Evolutionary conservation across 2,797 vertebrate species (phyloP), one percentile per base, ranked within the genome.

Genomic region (Rhinichthys osculus): DNA sequence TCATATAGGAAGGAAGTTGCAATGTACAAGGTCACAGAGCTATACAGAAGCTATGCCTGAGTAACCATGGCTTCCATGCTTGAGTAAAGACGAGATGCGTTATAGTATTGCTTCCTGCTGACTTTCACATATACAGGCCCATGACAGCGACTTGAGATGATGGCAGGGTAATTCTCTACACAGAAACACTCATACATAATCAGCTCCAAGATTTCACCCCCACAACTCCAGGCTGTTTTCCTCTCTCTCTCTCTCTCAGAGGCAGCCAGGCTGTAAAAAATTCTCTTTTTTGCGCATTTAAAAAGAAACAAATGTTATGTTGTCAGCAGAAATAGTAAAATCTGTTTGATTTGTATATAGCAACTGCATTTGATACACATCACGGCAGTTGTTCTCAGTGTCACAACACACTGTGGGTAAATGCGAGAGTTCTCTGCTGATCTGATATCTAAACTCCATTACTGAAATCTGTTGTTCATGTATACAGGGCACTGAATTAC

Each of bases 401-500:
- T 74, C 70, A 62, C 70, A 73, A 73, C 30, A 66, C 72, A 78
- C 35, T 78, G 23, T 21, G 59, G 82, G 35, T 44, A 85, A 71
- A 85, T 11, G 38, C 5, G 7, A 57, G 73, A 80, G 42, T 30
- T 54, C 42, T 66, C 40, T 40, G 19, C 54, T 44, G 50, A 62
- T 71, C 52, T 78, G 85, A 85, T 88, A 82, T 85, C 88, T 89
- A 83, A 73, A 85, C 64, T 82, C 64, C 30, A 88, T 83, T 87
- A 83, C 77, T 90, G 85, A 82, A 91, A 88, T 90, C 82, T 91
- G 83, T 84, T 92, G 77, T 85, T 91, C 89, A 90, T 85, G 91
- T 88, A 89, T 89, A 89, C 92, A 89, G 54, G 23, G 67, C 80
- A 57, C 50, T 82, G 27, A 83, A 73, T 89, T 92, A 93, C 92